Evolutionary conservation across 1,140 invertebrate species (phyloP), one percentile per base, ranked within the genome.

Genomic region (Drosophila grimshawi): DNA sequence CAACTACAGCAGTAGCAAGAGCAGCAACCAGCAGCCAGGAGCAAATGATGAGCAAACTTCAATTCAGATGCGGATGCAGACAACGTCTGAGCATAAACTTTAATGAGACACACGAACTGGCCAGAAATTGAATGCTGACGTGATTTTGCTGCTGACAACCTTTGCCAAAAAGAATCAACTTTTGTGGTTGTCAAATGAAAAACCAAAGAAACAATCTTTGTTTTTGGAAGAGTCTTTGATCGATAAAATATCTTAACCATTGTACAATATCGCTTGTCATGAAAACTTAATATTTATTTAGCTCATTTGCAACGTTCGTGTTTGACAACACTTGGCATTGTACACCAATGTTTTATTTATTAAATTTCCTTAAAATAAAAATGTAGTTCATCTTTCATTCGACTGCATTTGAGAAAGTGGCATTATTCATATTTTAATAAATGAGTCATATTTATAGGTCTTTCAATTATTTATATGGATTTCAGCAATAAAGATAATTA

Each of bases 41-140:
- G 55, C 81, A 85, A 86, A 86, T 89, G 85, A 89, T 88, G 85
- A 88, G 85, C 85, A 88, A 88, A 88, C 85, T 88, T 89, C 81
- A 85, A 89, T 85, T 71, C 77, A 45, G 62, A 35, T 62, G 46
- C 59, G 48, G 11, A 56, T 76, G 68, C 75, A 52, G 63, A 66
- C 77, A 76, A 68, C 64, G 81, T 81, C 80, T 78, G 65, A 61
- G 74, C 80, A 89, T 88, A 85, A 88, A 88, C 86, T 88, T 88
- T 89, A 88, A 88, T 88, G 85, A 88, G 85, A 63, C 64, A 61
- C 85, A 88, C 85, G 85, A 88, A 88, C 78, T 88, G 74, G 64
- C 74, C 80, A 78, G 66, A 89, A 88, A 88, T 88, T 88, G 85
- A 88, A 88, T 89, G 86, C 74, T 70, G 81, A 89, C 85, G 85